These are phyloP conservation scores for Morus bassanus DNA, from an alignment of 2,797 vertebrate genomes.

Conservation along the genomic window DNA sequence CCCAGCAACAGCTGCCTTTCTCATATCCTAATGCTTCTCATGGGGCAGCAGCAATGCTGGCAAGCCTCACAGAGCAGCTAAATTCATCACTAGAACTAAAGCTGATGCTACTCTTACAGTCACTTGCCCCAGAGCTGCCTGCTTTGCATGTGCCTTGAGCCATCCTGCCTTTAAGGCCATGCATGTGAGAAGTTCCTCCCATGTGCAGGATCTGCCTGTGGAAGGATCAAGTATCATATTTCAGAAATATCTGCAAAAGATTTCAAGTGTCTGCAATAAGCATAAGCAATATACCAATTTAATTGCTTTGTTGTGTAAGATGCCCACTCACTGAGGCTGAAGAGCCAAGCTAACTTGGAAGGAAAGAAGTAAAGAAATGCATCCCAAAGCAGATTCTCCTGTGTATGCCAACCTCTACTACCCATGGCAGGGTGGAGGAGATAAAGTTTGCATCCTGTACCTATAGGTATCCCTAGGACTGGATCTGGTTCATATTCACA, in stretches of 20 bases:
- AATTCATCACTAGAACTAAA: neutral
- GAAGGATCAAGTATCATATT: neutral
- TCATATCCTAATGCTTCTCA: neutral
- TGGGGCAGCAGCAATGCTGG: neutral
- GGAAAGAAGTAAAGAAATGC: neutral
- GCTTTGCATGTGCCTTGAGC: neutral
- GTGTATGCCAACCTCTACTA: neutral
- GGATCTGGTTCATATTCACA: neutral
- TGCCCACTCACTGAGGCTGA: neutral
- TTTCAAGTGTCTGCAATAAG: neutral
- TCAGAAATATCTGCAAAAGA: neutral
- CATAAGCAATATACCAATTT: neutral
- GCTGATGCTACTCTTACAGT: neutral
- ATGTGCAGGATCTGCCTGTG: neutral
- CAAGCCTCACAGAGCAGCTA: neutral
- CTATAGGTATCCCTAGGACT: neutral
- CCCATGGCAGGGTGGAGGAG: neutral
- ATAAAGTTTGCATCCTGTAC: neutral
- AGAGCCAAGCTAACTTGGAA: neutral
- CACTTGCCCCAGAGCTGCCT: neutral
- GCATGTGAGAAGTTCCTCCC: neutral
- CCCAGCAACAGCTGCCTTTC: neutral
- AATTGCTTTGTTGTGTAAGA: neutral
- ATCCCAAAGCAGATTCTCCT: neutral
- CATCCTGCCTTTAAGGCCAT: neutral